These are phyloP conservation scores for Hylaea fasciaria DNA, from an alignment of 2,888 invertebrate species.

Conservation along the genomic window DNA sequence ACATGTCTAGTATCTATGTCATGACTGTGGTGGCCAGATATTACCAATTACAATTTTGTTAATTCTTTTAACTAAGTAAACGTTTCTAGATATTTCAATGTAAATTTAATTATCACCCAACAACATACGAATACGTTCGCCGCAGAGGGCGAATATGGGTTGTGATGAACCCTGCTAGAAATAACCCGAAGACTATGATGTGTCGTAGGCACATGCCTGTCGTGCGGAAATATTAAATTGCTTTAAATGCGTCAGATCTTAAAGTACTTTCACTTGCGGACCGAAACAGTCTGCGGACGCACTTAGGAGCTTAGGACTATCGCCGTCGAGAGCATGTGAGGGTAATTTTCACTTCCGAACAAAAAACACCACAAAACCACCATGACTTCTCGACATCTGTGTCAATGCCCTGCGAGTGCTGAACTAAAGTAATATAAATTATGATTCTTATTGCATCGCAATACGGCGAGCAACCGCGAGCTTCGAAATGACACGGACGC, in stretches of 20 bases:
- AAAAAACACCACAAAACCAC: constrained; percentile 55
- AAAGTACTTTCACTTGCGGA: constrained; percentile 49
- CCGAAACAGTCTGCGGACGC: constrained; percentile 38
- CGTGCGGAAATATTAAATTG: constrained; percentile 39
- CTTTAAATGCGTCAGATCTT: constrained; percentile 32
- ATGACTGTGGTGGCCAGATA: no score
- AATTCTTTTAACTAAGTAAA: no score
- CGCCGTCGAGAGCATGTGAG: constrained; percentile 28
- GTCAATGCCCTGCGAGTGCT: constrained; percentile 66
- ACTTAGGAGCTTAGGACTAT: constrained; percentile 11
- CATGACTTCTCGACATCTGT: constrained; percentile 55
- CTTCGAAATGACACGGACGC: constrained; percentile 28
- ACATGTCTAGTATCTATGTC: no score
- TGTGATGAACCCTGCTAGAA: no score
- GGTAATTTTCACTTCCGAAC: constrained; percentile 66
- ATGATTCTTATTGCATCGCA: constrained; percentile 49
- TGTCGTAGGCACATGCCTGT: no score
- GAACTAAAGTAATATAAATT: constrained; percentile 53
- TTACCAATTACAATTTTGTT: no score
- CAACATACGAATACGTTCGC: no score
- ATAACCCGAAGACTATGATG: no score
- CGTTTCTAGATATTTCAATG: no score
- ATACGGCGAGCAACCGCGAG: constrained; percentile 21
- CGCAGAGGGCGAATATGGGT: no score
- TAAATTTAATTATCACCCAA: no score